Evolutionary conservation across 2,797 vertebrate genomes (phyloP).

Genomic region (Dryobates pubescens): DNA sequence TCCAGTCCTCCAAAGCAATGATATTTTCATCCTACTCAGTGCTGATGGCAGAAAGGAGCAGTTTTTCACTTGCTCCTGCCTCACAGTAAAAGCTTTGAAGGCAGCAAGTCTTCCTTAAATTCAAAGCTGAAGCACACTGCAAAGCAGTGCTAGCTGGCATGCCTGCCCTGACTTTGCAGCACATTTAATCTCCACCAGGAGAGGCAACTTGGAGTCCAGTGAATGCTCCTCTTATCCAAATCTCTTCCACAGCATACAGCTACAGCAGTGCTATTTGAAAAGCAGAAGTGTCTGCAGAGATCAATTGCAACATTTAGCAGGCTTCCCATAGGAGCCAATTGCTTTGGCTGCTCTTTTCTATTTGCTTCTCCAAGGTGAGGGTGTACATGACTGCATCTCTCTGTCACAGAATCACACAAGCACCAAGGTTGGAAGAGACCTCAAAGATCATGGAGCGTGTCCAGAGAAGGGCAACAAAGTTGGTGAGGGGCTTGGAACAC

Average conservation of each 20-base stretch:
- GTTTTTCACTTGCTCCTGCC: slow-evolving; percentile 16
- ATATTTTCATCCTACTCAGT: neutral
- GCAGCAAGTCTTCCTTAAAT: neutral
- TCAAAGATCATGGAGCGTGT: too few species aligned
- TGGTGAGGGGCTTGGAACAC: too few species aligned
- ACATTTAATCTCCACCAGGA: slow-evolving; percentile 43
- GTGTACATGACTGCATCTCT: neutral
- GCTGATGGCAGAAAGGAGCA: neutral
- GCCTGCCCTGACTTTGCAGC: neutral
- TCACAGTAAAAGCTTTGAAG: neutral
- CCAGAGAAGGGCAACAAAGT: too few species aligned
- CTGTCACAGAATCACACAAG: neutral
- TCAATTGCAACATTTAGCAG: neutral
- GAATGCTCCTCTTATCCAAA: neutral
- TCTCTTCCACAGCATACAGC: neutral
- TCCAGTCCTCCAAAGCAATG: neutral
- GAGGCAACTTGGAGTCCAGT: neutral
- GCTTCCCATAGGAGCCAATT: neutral
- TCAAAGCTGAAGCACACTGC: neutral
- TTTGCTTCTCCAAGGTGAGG: neutral
- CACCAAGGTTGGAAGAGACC: too few species aligned
- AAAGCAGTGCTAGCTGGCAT: neutral
- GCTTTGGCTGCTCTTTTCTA: neutral
- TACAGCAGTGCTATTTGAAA: neutral
- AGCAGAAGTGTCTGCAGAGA: neutral